phyloP scores from a whole-genome alignment of 2,113 vertebrate species.

The Lagenorhynchus albirostris region DNA sequence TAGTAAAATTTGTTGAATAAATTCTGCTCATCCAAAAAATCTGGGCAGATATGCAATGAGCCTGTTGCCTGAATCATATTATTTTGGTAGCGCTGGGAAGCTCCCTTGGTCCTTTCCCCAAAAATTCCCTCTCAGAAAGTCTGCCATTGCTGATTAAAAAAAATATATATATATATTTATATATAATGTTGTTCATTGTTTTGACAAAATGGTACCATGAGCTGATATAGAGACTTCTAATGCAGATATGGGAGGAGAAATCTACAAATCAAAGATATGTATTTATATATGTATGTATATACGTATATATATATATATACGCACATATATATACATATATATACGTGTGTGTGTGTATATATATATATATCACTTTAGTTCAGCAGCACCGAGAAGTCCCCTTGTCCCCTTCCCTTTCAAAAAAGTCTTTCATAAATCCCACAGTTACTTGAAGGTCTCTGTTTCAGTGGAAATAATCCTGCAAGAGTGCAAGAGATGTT shows the following conservation, averaged over 20 bases:
- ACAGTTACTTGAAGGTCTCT: neutral
- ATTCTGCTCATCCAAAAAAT: neutral
- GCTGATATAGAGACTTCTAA: neutral
- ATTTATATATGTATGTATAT: too few species aligned
- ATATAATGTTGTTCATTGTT: neutral
- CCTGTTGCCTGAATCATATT: too few species aligned
- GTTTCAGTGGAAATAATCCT: neutral
- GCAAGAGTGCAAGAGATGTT: neutral
- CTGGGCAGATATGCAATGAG: accelerated
- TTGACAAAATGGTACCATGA: neutral
- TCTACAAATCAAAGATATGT: neutral
- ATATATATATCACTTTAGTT: neutral
- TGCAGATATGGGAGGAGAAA: neutral
- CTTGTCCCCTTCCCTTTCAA: neutral
- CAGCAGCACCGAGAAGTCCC: neutral
- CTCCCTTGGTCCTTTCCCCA: accelerated
- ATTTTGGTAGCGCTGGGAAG: neutral
- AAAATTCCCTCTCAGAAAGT: neutral
- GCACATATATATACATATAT: neutral
- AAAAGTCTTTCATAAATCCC: neutral
- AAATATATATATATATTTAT: too few species aligned
- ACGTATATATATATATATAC: too few species aligned
- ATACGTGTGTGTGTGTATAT: too few species aligned
- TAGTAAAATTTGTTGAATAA: neutral
- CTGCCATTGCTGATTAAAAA: neutral